Percentiles rank a stretch among this genome's conserved stretches.
phyloP scores from a whole-genome alignment of 2,113 vertebrate species.

The Chlorodrepanis virens region DNA sequence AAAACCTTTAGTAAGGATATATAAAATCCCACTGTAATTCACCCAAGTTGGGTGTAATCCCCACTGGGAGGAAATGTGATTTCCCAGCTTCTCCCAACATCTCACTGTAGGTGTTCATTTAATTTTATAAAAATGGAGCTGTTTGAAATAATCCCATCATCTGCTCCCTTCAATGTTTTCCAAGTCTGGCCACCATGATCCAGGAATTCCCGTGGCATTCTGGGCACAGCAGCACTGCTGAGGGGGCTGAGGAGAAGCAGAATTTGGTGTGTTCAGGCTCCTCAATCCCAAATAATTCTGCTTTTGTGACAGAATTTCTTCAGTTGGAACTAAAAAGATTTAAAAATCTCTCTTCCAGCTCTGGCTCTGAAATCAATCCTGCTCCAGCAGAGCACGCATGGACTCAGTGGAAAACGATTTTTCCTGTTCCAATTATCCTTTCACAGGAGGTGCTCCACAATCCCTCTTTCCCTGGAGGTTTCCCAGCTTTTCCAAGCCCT shows the following conservation, averaged over 20 bases:
- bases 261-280: background rate
- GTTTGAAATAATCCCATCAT: background rate
- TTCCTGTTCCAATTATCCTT: background rate
- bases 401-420: background rate
- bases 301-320: background rate
- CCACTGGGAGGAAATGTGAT: background rate
- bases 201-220: background rate
- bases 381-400: background rate
- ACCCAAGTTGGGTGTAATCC: background rate
- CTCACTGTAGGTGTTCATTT: background rate
- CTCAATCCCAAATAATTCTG: background rate
- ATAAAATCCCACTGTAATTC: background rate
- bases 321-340: background rate
- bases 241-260: background rate
- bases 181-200: background rate
- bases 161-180: background rate
- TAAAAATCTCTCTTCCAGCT: background rate
- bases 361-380: background rate
- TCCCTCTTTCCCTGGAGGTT: background rate
- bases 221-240: background rate
- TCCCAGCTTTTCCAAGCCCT: background rate
- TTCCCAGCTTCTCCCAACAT: background rate
- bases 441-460: background rate
- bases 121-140: background rate
- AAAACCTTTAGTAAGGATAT: background rate